A percentile compares a stretch with the other conserved stretches of the same genome.
Evolutionary conservation across 2,113 vertebrate species (phyloP).

Genomic region (Cinclus mexicanus): DNA sequence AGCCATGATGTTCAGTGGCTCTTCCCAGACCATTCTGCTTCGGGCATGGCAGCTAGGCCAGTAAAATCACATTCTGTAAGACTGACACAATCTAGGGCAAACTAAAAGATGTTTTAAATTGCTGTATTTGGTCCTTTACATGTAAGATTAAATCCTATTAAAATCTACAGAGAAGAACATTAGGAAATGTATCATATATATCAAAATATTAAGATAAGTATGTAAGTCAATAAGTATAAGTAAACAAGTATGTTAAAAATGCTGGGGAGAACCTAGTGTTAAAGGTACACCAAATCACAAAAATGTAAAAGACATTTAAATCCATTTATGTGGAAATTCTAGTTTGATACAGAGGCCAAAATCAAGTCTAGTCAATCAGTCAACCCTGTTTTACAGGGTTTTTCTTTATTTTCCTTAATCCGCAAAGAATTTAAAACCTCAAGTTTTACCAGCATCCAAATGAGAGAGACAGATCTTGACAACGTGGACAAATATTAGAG

Average conservation of each 20-base stretch:
- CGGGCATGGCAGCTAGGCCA: too few species aligned
- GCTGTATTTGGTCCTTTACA: not conserved
- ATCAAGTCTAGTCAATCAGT: constrained; percentile 13
- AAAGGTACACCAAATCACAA: not conserved
- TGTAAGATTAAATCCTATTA: not conserved
- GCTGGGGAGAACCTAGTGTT: not conserved
- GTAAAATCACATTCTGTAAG: not conserved
- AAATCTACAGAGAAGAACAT: not conserved
- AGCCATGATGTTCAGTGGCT: not conserved
- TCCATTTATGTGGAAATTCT: constrained; percentile 4
- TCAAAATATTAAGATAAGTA: not conserved
- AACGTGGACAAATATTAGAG: not conserved
- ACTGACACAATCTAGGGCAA: not conserved
- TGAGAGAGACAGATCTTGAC: not conserved
- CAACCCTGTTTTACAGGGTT: not conserved
- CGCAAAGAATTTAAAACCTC: not conserved
- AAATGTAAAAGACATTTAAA: constrained; percentile 6
- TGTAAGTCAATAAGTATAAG: too few species aligned
- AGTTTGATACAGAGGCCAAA: constrained; percentile 27
- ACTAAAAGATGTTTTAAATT: not conserved
- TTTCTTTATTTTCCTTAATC: not conserved
- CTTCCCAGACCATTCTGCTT: not conserved
- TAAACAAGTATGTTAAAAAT: not conserved
- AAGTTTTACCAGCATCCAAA: not conserved
- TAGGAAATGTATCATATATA: not conserved